Conservation (phyloP, 2,113 vertebrate species). For the Eidolon helvum region DNA sequence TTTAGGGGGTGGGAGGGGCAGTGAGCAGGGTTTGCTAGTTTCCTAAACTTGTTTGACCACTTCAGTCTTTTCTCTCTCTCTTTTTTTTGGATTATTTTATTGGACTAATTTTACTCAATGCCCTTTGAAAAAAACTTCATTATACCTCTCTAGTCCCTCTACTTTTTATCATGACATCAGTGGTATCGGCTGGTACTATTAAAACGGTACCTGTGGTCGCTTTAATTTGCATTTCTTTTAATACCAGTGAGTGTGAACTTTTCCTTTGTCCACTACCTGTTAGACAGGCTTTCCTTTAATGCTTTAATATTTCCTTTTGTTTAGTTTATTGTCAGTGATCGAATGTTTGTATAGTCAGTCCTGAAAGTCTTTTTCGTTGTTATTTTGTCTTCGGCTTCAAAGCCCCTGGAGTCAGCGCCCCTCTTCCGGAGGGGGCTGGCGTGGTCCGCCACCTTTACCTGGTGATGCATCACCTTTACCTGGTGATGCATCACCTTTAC, state of each 20-base stretch:
- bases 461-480: too few species aligned
- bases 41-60: background rate
- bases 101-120: background rate
- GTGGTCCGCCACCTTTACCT: too few species aligned
- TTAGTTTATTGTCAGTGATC: background rate
- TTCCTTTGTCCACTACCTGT: background rate
- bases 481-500: too few species aligned
- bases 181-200: background rate
- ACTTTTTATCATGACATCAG: background rate
- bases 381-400: background rate
- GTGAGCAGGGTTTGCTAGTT: fast-evolving
- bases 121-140: background rate
- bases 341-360: fast-evolving
- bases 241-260: background rate
- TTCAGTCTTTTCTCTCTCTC: background rate
- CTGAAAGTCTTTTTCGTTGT: background rate
- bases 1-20: background rate
- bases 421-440: background rate
- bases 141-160: background rate
- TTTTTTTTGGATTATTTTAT: background rate
- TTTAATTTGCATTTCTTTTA: background rate
- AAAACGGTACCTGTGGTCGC: background rate
- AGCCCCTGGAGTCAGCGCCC: background rate
- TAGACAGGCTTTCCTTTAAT: background rate
- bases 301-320: background rate